phyloP scores from a whole-genome alignment of 2,113 vertebrate species.

The Anhinga anhinga region DNA sequence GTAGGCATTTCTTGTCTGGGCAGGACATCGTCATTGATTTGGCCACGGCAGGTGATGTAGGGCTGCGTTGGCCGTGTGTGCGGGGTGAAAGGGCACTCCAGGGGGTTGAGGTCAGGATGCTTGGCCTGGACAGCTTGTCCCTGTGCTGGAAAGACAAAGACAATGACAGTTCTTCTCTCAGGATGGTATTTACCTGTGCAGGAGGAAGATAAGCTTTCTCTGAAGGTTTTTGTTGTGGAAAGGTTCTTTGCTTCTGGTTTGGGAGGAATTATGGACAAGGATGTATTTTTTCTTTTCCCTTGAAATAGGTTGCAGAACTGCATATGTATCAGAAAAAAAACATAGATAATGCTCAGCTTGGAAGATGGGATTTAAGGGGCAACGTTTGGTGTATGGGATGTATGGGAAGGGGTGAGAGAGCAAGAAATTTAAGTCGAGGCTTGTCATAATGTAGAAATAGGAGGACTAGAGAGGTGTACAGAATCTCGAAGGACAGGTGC shows the following conservation, averaged over 20 bases:
- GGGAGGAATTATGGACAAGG: background rate
- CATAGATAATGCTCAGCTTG: background rate
- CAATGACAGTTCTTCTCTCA: background rate
- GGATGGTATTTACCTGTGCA: background rate
- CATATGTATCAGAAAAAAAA: background rate
- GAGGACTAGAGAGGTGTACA: background rate
- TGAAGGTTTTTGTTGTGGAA: background rate
- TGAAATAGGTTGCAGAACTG: background rate
- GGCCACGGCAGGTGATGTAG: background rate
- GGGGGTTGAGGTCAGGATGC: background rate
- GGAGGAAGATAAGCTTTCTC: background rate
- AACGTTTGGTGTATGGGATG: background rate
- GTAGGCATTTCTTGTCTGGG: accelerated
- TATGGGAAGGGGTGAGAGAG: background rate
- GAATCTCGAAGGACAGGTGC: background rate
- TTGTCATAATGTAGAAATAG: background rate
- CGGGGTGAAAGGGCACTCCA: background rate
- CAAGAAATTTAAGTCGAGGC: background rate
- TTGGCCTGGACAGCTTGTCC: background rate
- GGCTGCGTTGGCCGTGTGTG: accelerated
- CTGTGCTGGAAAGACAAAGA: background rate
- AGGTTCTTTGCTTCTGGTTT: background rate
- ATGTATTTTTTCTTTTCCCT: background rate
- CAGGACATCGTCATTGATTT: background rate
- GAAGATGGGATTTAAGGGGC: background rate